Evolutionary conservation across 2,888 invertebrate species (phyloP).

Genomic region (Eupeodes luniger): DNA sequence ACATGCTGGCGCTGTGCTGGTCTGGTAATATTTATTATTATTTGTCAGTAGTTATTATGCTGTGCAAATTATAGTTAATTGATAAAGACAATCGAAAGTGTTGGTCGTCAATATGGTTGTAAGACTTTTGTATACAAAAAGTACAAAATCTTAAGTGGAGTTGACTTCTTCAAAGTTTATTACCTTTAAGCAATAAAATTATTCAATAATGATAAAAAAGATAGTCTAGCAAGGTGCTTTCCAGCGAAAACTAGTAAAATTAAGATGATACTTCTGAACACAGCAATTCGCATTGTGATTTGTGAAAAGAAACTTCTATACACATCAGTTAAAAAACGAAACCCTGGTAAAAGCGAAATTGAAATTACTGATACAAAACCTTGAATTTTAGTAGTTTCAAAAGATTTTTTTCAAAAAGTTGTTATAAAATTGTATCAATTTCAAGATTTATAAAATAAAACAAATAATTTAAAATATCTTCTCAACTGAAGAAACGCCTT

Average conservation of each 20-base stretch:
- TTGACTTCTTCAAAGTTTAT: conserved; percentile 22
- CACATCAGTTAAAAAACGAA: no score
- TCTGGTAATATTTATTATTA: neutral
- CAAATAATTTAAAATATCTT: no score
- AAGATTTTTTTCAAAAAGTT: no score
- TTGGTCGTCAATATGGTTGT: neutral
- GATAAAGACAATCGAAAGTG: conserved; percentile 24
- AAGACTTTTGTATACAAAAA: neutral
- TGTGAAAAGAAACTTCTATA: no score
- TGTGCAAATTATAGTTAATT: neutral
- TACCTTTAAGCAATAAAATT: neutral
- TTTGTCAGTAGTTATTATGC: conserved; percentile 6
- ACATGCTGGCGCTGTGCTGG: neutral
- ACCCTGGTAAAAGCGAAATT: no score
- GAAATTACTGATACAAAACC: no score
- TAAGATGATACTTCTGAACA: neutral
- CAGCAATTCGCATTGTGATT: neutral
- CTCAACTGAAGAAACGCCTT: no score
- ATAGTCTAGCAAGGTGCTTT: neutral
- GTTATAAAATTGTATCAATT: no score
- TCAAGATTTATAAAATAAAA: no score
- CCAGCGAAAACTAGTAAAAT: neutral
- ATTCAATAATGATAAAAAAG: neutral
- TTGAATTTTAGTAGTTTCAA: no score
- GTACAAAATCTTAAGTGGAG: neutral